These are phyloP conservation scores for Austrofundulus limnaeus DNA, from an alignment of 2,113 vertebrate species.

Conservation along the genomic window DNA sequence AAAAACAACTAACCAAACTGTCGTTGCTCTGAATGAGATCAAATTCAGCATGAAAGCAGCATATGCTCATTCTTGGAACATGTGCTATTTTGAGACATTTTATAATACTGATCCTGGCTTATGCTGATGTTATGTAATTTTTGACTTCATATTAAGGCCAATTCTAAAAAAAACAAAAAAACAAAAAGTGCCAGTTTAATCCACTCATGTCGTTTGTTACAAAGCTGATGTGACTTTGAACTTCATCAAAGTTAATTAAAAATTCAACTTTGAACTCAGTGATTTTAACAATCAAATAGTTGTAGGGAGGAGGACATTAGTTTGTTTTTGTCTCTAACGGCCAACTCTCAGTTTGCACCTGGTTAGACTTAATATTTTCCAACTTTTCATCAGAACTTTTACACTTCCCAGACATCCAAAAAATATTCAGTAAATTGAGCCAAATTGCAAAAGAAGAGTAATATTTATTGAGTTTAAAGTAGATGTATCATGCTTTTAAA, in stretches of 20 bases:
- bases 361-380: no score
- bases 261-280: not conserved
- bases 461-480: no score
- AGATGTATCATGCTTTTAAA: no score
- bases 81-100: constrained; percentile 50
- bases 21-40: constrained; percentile 13
- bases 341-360: no score
- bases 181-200: constrained; percentile 27
- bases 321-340: no score
- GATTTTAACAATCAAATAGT: not conserved
- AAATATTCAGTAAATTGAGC: no score
- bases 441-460: no score
- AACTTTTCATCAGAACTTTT: no score
- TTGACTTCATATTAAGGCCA: constrained; percentile 22
- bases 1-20: no score
- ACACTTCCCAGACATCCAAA: no score
- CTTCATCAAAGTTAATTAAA: not conserved
- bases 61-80: constrained; percentile 33
- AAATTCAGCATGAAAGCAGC: constrained; percentile 43
- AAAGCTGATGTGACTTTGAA: constrained; percentile 1
- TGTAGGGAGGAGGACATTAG: not conserved
- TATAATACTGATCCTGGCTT: constrained; percentile 52
- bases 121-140: constrained; percentile 55
- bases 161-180: constrained; percentile 57
- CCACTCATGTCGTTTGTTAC: no score